Evolutionary conservation across 1,140 invertebrate genomes (phyloP), one percentile per base, ranked within the genome.

Genomic region (Aphelinus atriplicis): DNA sequence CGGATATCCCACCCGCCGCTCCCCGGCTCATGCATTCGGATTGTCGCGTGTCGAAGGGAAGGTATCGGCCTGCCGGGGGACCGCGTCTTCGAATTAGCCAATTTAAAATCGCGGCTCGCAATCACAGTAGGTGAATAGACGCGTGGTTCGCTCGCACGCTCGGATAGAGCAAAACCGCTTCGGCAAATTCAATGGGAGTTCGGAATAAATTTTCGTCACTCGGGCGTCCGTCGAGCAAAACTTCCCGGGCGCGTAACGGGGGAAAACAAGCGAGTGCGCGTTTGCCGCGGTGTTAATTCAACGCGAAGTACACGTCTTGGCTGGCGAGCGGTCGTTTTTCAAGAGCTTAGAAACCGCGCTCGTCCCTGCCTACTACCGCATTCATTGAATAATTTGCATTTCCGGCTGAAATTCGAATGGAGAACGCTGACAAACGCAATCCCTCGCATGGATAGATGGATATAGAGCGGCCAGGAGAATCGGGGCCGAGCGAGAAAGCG

Each of bases 341-440:
- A 66, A 71, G 56, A 71, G 63, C 68, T 71, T 71, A 76, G 68
- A 69, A 71, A 42, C 48, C 6, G 55, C 66, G 55, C 10, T 0
- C 45, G 26, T 50, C 50, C 50, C 55, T 57, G 57, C 57, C 75
- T 64, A 71, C 58, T 76, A 26, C 69, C 62, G 67, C 75, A 76
- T 76, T 76, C 75, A 76, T 76, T 67, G 75, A 71, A 71, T 76
- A 76, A 76, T 76, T 76, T 76, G 75, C 75, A 76, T 76, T 67
- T 62, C 57, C 50, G 60, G 72, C 72, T 63, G 66, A 74, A 74
- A 74, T 74, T 58, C 56, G 72, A 63, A 68, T 63, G 66, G 58
- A 7, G 43, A 45, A 68, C 53, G 42, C n/a, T 46, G 69, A 63
- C 51, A 53, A 26, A 26, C 26, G 26, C 10, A 2, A 70, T 7